phyloP scores from a whole-genome alignment of 2,888 invertebrate species.

The Polymixis lichenea region DNA sequence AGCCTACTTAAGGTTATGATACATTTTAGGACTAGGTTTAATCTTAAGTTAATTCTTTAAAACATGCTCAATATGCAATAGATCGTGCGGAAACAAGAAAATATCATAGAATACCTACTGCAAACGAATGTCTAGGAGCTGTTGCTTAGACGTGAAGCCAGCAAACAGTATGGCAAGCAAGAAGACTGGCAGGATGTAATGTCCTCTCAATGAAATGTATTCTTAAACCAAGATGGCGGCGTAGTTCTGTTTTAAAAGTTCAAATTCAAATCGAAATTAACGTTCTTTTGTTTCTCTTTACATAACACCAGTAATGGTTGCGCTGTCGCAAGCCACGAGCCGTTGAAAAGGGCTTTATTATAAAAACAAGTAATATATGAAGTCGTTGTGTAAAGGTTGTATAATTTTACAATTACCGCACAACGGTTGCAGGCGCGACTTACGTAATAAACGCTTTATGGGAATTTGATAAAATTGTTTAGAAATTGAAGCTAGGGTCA shows the following conservation, averaged over 20 bases:
- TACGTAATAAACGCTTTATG: conserved; percentile 33
- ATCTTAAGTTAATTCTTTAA: too few relatives aligned
- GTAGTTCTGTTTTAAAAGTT: background rate
- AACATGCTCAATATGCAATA: background rate
- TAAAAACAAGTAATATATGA: conserved; percentile 46
- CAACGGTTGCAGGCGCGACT: conserved; percentile 42
- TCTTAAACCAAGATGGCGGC: too few relatives aligned
- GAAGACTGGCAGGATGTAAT: background rate
- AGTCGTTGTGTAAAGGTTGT: conserved; percentile 46
- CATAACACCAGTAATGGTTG: background rate
- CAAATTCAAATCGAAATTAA: conserved; percentile 4
- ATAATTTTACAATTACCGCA: conserved; percentile 60
- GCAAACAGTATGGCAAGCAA: background rate
- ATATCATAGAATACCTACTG: background rate
- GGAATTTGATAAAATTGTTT: conserved; percentile 33
- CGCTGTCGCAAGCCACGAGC: conserved; percentile 9
- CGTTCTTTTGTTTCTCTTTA: conserved; percentile 27
- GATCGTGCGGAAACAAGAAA: background rate
- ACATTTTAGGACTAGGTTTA: too few relatives aligned
- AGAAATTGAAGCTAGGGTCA: conserved; percentile 11
- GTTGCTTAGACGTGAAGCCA: background rate
- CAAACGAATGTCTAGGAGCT: background rate
- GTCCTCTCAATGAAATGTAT: too few relatives aligned
- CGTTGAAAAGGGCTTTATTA: conserved; percentile 33
- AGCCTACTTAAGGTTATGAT: too few relatives aligned